Evolutionary conservation across 1,140 invertebrate genomes (phyloP).

Genomic region (Stegodyphus mimosarum): DNA sequence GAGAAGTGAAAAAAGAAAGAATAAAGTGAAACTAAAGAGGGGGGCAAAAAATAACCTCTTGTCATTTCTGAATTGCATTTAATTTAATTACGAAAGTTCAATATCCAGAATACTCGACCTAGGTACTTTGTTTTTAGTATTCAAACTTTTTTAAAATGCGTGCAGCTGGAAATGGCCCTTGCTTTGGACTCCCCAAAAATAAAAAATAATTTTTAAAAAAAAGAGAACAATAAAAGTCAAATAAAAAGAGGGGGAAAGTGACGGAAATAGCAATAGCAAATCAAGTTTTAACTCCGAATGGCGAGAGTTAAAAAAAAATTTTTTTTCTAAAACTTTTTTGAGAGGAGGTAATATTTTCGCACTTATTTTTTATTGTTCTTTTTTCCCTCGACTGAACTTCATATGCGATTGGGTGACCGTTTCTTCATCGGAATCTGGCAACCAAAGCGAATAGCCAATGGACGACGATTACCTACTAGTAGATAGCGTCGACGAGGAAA

Average conservation of each 20-base stretch:
- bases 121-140: slow-evolving; percentile 45
- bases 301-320: slow-evolving; percentile 19
- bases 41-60: slow-evolving; percentile 33
- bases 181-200: not conserved
- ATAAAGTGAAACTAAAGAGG: not conserved
- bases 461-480: slow-evolving; percentile 43
- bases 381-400: not conserved
- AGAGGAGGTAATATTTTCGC: not conserved
- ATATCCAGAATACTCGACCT: slow-evolving; percentile 50
- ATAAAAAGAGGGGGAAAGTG: slow-evolving; percentile 40
- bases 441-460: slow-evolving; percentile 45
- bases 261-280: slow-evolving; percentile 57
- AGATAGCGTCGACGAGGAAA: slow-evolving; percentile 15
- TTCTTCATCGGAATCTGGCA: slow-evolving; percentile 40
- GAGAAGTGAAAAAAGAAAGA: slow-evolving; percentile 25
- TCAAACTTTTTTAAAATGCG: slow-evolving; percentile 41
- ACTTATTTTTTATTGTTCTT: not conserved
- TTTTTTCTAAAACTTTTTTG: not conserved
- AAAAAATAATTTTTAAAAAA: slow-evolving; percentile 23
- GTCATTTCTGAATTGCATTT: slow-evolving; percentile 60
- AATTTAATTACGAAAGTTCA: slow-evolving; percentile 61
- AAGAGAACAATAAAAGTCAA: slow-evolving; percentile 54
- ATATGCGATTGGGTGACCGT: slow-evolving; percentile 44
- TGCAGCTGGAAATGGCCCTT: slow-evolving; percentile 22
- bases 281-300: slow-evolving; percentile 54